Evolutionary conservation across 1,140 invertebrate species (phyloP).

Genomic region (Lepidurus packardi): DNA sequence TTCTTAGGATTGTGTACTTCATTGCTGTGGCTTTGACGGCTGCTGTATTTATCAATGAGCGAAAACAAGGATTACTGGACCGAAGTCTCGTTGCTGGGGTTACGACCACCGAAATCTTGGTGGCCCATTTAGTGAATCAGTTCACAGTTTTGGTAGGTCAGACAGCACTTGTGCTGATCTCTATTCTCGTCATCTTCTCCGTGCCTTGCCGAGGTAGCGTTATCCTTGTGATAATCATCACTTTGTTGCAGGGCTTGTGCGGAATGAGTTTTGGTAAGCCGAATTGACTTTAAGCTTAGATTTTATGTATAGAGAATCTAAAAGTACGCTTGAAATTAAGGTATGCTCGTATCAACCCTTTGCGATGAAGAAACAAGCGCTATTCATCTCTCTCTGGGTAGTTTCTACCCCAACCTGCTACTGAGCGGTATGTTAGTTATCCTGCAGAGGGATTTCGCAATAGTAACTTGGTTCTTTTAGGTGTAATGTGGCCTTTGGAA

Average conservation of each 20-base stretch:
- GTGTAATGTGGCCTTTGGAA: constrained; percentile 87
- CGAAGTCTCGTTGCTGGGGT: constrained; percentile 85
- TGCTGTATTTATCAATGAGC: constrained; percentile 82
- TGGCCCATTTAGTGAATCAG: constrained; percentile 87
- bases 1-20: constrained; percentile 87
- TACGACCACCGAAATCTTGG: constrained; percentile 77
- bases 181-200: constrained; percentile 74
- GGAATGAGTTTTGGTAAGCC: constrained; percentile 82
- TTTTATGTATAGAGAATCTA: not conserved
- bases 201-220: constrained; percentile 73
- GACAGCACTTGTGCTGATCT: constrained; percentile 74
- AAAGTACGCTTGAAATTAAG: constrained; percentile 47
- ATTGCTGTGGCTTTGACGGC: constrained; percentile 90
- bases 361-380: constrained; percentile 86
- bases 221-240: constrained; percentile 65
- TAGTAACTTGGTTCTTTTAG: constrained; percentile 47
- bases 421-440: constrained; percentile 64
- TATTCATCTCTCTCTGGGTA: constrained; percentile 85
- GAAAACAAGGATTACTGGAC: constrained; percentile 84
- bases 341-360: constrained; percentile 78
- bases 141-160: constrained; percentile 90
- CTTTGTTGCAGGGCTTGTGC: constrained; percentile 70
- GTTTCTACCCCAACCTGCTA: constrained; percentile 86
- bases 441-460: constrained; percentile 13
- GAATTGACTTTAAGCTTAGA: not conserved